Evolutionary conservation across 2,113 vertebrate species (phyloP).

Genomic region (Ophthalmolycus amberensis): DNA sequence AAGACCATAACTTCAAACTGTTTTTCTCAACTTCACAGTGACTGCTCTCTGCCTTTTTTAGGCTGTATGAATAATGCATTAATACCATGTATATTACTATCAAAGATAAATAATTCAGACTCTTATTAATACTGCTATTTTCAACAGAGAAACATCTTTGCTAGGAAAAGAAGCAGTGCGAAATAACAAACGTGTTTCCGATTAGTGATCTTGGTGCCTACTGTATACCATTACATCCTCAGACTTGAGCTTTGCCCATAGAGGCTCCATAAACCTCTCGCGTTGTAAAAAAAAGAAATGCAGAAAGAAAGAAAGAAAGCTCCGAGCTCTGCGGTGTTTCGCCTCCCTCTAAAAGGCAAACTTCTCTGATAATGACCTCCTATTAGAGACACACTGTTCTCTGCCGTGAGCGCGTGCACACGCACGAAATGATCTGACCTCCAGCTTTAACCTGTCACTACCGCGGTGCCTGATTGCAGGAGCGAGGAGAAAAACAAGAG

Average conservation of each 20-base stretch:
- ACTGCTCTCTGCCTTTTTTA: not conserved
- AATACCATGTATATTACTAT: conserved; percentile 10
- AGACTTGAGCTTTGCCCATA: conserved; percentile 43
- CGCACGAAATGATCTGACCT: conserved; percentile 76
- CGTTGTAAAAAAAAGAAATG: conserved; percentile 46
- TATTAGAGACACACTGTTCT: conserved; percentile 74
- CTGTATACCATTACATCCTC: conserved; percentile 67
- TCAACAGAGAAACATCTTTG: conserved; percentile 15
- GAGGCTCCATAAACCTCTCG: conserved; percentile 67
- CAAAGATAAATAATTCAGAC: not conserved
- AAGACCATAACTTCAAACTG: not conserved
- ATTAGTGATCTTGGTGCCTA: conserved; percentile 52
- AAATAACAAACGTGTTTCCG: conserved; percentile 55
- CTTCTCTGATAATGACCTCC: conserved; percentile 69
- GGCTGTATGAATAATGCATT: conserved; percentile 1
- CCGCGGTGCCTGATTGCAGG: conserved; percentile 73
- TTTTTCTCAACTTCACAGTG: not conserved
- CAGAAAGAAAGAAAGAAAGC: conserved; percentile 41
- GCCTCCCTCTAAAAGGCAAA: conserved; percentile 59
- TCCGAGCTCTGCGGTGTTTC: conserved; percentile 39
- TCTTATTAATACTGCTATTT: conserved; percentile 15
- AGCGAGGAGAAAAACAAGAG: conserved; percentile 61
- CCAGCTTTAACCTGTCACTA: conserved; percentile 82
- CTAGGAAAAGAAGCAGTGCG: not conserved
- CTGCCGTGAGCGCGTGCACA: conserved; percentile 20